Evolutionary conservation across 2,113 vertebrate species (phyloP).

Genomic region (Lanius ludovicianus): DNA sequence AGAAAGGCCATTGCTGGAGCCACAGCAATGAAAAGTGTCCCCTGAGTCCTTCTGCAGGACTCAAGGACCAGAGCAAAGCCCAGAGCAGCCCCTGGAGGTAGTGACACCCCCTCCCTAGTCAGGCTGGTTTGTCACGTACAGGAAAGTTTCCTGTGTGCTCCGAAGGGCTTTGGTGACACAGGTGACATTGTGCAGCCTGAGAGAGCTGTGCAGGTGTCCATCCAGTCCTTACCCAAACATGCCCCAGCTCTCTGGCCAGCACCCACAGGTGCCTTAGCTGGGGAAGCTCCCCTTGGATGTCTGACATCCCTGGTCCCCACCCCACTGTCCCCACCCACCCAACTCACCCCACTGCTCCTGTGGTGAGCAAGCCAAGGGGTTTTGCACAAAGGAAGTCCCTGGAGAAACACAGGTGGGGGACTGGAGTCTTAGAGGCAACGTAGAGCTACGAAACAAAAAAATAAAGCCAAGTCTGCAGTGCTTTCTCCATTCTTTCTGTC

Average conservation of each 20-base stretch:
- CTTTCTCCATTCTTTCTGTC: not conserved
- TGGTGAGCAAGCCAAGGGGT: rapidly evolving
- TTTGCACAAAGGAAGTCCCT: not conserved
- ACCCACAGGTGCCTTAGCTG: not conserved
- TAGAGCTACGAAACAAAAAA: not conserved
- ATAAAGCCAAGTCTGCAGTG: not conserved
- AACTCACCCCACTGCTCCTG: rapidly evolving
- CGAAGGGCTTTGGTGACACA: not conserved
- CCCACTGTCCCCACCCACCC: not conserved
- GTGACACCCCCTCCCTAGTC: not conserved
- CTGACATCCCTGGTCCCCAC: not conserved
- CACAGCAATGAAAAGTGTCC: not conserved
- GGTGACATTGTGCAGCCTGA: not conserved
- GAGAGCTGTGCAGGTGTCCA: rapidly evolving
- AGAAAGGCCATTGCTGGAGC: not conserved
- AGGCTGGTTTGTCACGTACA: rapidly evolving
- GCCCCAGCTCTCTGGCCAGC: not conserved
- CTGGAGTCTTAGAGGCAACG: not conserved
- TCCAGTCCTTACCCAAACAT: not conserved
- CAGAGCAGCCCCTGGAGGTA: not conserved
- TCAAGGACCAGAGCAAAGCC: not conserved
- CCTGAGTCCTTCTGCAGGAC: not conserved
- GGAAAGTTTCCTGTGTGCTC: rapidly evolving
- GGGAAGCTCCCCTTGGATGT: not conserved
- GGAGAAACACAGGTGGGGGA: not conserved